Percentiles rank a stretch among this genome's conserved stretches.
Evolutionary conservation across 1,140 invertebrate genomes (phyloP).

Genomic region (Chelonus insularis): DNA sequence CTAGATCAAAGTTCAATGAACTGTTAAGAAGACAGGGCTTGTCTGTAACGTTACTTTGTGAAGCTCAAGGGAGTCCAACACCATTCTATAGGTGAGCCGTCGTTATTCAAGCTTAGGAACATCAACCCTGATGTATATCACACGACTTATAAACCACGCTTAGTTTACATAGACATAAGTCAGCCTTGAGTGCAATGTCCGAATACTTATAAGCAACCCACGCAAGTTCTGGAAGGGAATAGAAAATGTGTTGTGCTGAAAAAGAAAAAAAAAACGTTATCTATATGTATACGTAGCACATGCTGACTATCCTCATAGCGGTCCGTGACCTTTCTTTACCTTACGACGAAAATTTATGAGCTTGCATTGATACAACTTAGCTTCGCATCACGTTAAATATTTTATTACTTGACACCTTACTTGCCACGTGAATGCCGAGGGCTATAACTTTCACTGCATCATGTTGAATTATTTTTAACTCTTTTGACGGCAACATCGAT

Average conservation of each 20-base stretch:
- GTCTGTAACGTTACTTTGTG: conserved; percentile 64
- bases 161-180: neutral
- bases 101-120: neutral
- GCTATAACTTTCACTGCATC: neutral
- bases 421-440: neutral
- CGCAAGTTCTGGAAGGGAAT: neutral
- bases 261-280: neutral
- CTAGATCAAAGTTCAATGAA: conserved; percentile 57
- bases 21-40: conserved; percentile 45
- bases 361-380: neutral
- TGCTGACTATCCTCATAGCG: neutral
- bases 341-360: neutral
- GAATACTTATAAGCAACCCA: too few relatives aligned
- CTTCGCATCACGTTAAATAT: neutral
- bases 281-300: neutral
- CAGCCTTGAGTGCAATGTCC: conserved; percentile 12
- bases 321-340: neutral
- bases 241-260: neutral
- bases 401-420: neutral
- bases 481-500: neutral
- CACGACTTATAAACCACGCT: neutral
- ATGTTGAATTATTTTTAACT: neutral
- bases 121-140: conserved; percentile 16
- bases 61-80: conserved; percentile 67
- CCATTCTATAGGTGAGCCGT: conserved; percentile 63